Percentiles rank a stretch among this genome's conserved stretches.
Conservation (phyloP, 2,888 invertebrate species). For the Lycophotia porphyrea region DNA sequence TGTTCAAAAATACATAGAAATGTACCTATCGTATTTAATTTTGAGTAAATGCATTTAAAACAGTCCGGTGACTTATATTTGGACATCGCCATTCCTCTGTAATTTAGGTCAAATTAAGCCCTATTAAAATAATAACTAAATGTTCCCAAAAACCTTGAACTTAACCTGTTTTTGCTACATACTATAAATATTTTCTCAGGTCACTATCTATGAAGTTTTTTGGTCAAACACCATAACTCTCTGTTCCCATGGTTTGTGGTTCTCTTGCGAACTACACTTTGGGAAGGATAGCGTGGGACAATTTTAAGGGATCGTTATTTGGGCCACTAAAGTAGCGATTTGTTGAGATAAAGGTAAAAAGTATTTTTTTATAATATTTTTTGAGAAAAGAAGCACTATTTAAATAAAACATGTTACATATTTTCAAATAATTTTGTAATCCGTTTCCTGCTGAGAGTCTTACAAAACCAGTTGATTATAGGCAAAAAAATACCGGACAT, state of each 20-base stretch:
- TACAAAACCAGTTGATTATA: background rate
- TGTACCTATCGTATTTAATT: no score
- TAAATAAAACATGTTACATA: background rate
- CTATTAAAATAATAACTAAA: conserved; percentile 22
- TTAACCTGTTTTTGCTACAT: conserved; percentile 35
- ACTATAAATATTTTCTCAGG: conserved; percentile 45
- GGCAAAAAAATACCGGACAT: no score
- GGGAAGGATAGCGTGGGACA: conserved; percentile 65
- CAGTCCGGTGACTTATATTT: background rate
- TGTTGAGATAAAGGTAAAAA: background rate
- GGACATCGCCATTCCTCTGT: background rate
- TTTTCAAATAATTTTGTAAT: background rate
- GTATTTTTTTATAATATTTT: background rate
- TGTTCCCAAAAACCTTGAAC: background rate
- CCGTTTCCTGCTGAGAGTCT: no score
- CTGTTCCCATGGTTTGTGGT: conserved; percentile 62
- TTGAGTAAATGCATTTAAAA: background rate
- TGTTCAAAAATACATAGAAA: no score
- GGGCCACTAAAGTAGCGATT: conserved; percentile 49
- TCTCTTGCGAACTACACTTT: conserved; percentile 66
- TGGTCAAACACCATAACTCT: conserved; percentile 41
- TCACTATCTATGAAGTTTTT: conserved; percentile 41
- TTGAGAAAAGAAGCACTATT: no score
- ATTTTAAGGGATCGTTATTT: conserved; percentile 43
- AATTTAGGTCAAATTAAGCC: background rate